A percentile compares a stretch with the other conserved stretches of the same genome.
Evolutionary conservation across 2,113 vertebrate species (phyloP).

Genomic region (Rhadina sibilatrix): DNA sequence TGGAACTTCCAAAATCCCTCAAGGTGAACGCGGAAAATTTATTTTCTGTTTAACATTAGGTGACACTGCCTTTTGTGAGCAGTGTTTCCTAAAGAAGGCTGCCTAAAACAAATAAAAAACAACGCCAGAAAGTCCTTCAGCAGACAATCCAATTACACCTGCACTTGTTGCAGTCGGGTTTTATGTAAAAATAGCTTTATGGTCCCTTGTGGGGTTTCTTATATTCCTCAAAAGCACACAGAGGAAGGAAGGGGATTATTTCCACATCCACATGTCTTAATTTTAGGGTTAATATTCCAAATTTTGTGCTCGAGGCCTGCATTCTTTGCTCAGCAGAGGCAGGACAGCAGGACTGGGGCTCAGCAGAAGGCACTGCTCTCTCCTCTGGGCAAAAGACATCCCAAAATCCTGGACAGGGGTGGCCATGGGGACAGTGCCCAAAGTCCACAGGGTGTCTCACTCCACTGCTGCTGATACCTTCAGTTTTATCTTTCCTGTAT

Average conservation of each 20-base stretch:
- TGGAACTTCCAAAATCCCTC: not conserved
- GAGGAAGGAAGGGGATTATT: not conserved
- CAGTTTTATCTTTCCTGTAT: not conserved
- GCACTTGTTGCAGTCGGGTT: accelerated
- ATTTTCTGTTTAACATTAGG: not conserved
- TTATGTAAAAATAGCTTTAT: not conserved
- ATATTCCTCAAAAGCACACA: not conserved
- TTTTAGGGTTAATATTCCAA: no score
- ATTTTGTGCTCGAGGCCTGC: accelerated
- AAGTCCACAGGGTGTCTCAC: not conserved
- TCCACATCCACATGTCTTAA: accelerated
- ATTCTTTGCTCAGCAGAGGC: accelerated
- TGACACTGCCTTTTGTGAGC: not conserved
- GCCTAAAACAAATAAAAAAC: not conserved
- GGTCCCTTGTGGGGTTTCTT: not conserved
- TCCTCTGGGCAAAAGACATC: not conserved
- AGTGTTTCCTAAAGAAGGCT: not conserved
- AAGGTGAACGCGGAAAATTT: not conserved
- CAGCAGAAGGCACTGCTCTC: not conserved
- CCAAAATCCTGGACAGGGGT: not conserved
- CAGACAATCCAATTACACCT: accelerated
- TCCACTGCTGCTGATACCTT: accelerated
- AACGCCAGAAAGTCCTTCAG: not conserved
- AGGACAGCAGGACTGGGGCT: not conserved
- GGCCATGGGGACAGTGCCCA: not conserved